phyloP scores from a whole-genome alignment of 2,797 vertebrate species.

The Lepilemur ruficaudatus region DNA sequence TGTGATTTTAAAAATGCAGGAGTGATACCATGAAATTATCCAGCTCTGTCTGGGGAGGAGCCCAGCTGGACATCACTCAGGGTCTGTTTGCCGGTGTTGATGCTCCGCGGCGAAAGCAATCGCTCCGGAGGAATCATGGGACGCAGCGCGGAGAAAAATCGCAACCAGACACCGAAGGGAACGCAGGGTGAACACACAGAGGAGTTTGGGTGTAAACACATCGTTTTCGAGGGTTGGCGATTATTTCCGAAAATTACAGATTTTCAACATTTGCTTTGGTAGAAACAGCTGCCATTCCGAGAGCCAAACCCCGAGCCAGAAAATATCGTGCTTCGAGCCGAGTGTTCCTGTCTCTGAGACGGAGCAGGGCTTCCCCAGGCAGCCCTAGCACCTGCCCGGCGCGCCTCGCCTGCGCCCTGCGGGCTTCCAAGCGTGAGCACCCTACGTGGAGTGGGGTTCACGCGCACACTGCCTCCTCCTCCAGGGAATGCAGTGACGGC shows the following conservation, averaged over 20 bases:
- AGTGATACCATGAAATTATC: slow-evolving; percentile 72
- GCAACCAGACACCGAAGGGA: slow-evolving; percentile 72
- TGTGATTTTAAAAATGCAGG: slow-evolving; percentile 63
- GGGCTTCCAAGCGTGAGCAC: background rate
- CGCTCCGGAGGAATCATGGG: background rate
- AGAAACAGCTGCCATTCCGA: slow-evolving; percentile 74
- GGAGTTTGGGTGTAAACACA: slow-evolving; percentile 79
- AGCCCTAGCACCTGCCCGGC: background rate
- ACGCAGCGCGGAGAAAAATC: accelerated
- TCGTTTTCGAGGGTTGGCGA: slow-evolving; percentile 79
- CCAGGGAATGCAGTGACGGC: background rate
- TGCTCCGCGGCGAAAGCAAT: slow-evolving; percentile 71
- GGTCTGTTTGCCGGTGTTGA: slow-evolving; percentile 76
- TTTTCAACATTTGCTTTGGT: slow-evolving; percentile 84
- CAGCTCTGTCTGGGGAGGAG: slow-evolving; percentile 63
- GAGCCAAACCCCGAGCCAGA: slow-evolving; percentile 54
- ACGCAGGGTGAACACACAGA: slow-evolving; percentile 75
- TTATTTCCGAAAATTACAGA: slow-evolving; percentile 83
- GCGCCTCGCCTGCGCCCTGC: background rate
- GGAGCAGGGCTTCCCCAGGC: background rate
- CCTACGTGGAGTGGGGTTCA: background rate
- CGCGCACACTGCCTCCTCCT: background rate
- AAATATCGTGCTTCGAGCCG: slow-evolving; percentile 56
- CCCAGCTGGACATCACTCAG: slow-evolving; percentile 75
- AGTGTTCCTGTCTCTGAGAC: slow-evolving; percentile 56